A percentile compares a stretch with the other conserved stretches of the same genome.
Evolutionary conservation across 2,113 vertebrate species (phyloP).

Genomic region (Aleadryas rufinucha): DNA sequence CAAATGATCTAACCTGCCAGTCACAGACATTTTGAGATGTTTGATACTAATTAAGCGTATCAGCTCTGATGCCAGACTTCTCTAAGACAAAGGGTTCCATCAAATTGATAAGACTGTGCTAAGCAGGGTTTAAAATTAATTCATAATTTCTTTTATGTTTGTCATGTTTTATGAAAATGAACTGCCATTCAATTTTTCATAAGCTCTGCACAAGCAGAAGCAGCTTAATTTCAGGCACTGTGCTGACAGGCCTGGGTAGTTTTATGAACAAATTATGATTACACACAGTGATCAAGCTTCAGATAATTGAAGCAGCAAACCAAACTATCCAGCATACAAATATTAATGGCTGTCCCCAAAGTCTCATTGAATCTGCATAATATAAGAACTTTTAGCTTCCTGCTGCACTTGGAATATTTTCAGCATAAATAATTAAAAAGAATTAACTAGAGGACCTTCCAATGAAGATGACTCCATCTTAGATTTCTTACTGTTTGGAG

Average conservation of each 20-base stretch:
- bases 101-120: constrained; percentile 76
- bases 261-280: constrained; percentile 73
- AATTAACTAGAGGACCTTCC: not conserved
- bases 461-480: not conserved
- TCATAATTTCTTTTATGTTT: constrained; percentile 80
- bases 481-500: not conserved
- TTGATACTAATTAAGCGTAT: constrained; percentile 78
- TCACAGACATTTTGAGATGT: constrained; percentile 66
- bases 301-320: constrained; percentile 67
- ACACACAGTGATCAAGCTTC: constrained; percentile 62
- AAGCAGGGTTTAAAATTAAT: constrained; percentile 80
- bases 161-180: constrained; percentile 77
- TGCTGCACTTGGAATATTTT: not conserved
- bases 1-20: constrained; percentile 62
- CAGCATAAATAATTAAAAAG: not conserved
- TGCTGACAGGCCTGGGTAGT: constrained; percentile 71
- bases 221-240: constrained; percentile 73
- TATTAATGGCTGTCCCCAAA: constrained; percentile 51
- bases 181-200: constrained; percentile 81
- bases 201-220: constrained; percentile 62
- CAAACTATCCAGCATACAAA: constrained; percentile 41
- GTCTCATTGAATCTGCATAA: constrained; percentile 30
- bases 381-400: constrained; percentile 13
- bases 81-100: constrained; percentile 75
- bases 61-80: constrained; percentile 70